Percentiles rank a stretch among this genome's conserved stretches.
Conservation (phyloP, 1,140 invertebrate genomes). For the Asobara japonica region DNA sequence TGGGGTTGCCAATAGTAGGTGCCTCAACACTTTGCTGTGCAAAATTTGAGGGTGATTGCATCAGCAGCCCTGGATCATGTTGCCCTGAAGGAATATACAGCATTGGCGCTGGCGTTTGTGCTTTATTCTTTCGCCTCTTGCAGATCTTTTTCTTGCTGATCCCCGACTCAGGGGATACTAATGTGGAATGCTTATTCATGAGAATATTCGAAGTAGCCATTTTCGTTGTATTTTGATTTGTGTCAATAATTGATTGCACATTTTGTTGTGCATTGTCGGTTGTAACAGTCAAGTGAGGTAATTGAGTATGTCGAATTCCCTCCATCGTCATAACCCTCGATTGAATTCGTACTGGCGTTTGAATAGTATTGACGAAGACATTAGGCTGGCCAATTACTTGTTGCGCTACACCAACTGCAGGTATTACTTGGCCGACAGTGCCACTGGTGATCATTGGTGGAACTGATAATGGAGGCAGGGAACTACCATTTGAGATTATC, state of each 20-base stretch:
- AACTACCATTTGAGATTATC: conserved; percentile 66
- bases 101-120: conserved; percentile 79
- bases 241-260: conserved; percentile 65
- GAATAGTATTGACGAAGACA: conserved; percentile 83
- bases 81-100: conserved; percentile 77
- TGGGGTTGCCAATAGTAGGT: conserved; percentile 67
- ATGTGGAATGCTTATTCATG: conserved; percentile 68
- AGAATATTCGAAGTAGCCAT: conserved; percentile 63
- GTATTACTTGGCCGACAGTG: conserved; percentile 75
- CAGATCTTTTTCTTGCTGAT: conserved; percentile 73
- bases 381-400: conserved; percentile 79
- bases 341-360: conserved; percentile 82
- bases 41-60: conserved; percentile 63
- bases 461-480: conserved; percentile 75
- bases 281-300: conserved; percentile 72
- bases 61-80: conserved; percentile 66
- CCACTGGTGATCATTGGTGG: conserved; percentile 76
- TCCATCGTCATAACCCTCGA: conserved; percentile 76
- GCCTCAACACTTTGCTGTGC: conserved; percentile 64
- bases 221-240: conserved; percentile 65
- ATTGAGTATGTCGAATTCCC: conserved; percentile 73
- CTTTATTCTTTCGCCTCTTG: conserved; percentile 78
- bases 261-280: conserved; percentile 75
- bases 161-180: conserved; percentile 75
- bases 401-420: conserved; percentile 69